Base-by-base conservation (phyloP, 2,797 vertebrate genomes). In the Paedocypris micromegethes region DNA sequence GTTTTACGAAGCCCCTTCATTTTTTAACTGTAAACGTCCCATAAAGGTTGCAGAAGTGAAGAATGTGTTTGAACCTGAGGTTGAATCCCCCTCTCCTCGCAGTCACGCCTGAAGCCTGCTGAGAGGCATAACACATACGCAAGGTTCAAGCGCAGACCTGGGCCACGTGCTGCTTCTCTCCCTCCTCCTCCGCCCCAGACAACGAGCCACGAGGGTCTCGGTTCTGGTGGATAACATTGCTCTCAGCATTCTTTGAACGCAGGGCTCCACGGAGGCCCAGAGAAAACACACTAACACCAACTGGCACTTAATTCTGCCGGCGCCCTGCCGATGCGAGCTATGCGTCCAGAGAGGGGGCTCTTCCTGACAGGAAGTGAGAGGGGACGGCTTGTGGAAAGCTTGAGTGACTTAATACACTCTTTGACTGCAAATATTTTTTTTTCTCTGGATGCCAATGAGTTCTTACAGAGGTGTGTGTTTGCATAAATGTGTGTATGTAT, bases 261-360 rank as follows among this genome's bases (percentile, higher is more conserved):
- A 86, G 87, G 85, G 91, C 93, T 94, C 92, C 87, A 72, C 87
- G 81, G 93, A 91, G 91, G 89, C 81, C 84, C 86, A 91, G 90
- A 88, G 83, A 93, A 96, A 96, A 95, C 93, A 96, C 88, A 85
- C 86, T 88, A 96, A 93, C 90, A 94, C 92, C 93, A 96, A 95
- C 92, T 92, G 92, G 89, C 91, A 95, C 95, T 98, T 96, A 94
- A 94, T 93, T 91, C 89, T 89, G 83, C 77, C 83, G 90, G 86
- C 87, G 90, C 91, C 93, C 93, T 86, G 88, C 89, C 88, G 91
- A 83, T 88, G 88, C 85, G 89, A 88, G 88, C 92, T 92, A 89
- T 91, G 90, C 88, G 84, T 83, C 85, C 84, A 79, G 88, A 89
- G 87, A 83, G 83, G 86, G 82, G 75, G 61, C 89, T 86, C 89